These are phyloP conservation scores for Blastobasis adustella DNA, from an alignment of 2,888 invertebrate genomes.

Conservation along the genomic window DNA sequence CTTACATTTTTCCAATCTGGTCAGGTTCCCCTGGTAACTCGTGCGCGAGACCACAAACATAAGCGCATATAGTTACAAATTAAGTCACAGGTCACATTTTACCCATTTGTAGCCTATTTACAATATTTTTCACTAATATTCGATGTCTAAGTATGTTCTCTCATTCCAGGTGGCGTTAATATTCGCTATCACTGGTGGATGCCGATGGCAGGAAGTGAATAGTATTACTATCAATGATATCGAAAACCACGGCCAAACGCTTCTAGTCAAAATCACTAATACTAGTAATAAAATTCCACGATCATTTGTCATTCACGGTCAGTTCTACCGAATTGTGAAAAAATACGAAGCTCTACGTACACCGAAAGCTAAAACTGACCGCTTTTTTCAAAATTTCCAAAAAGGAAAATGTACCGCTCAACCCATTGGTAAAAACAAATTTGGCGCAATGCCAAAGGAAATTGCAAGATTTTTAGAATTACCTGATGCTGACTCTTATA, in stretches of 20 bases:
- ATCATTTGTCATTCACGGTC: conserved; percentile 7
- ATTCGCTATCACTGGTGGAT: conserved; percentile 14
- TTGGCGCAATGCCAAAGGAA: conserved; percentile 16
- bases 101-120: too few relatives aligned
- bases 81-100: too few relatives aligned
- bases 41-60: too few relatives aligned
- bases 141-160: neutral
- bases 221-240: conserved; percentile 10
- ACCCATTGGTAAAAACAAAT: conserved; percentile 13
- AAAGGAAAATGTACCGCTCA: conserved; percentile 16
- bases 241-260: conserved; percentile 10
- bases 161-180: conserved; percentile 12
- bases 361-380: conserved; percentile 9
- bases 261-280: conserved; percentile 7
- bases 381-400: conserved; percentile 14
- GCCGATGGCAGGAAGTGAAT: conserved; percentile 4
- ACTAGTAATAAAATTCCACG: conserved; percentile 13
- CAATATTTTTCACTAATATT: too few relatives aligned
- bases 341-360: conserved; percentile 12
- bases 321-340: conserved; percentile 7
- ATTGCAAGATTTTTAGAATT: conserved; percentile 13
- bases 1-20: too few relatives aligned
- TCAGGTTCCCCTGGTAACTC: too few relatives aligned
- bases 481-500: conserved; percentile 3
- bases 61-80: too few relatives aligned